phyloP scores from a whole-genome alignment of 2,113 vertebrate species.

The Gallinago undulata region DNA sequence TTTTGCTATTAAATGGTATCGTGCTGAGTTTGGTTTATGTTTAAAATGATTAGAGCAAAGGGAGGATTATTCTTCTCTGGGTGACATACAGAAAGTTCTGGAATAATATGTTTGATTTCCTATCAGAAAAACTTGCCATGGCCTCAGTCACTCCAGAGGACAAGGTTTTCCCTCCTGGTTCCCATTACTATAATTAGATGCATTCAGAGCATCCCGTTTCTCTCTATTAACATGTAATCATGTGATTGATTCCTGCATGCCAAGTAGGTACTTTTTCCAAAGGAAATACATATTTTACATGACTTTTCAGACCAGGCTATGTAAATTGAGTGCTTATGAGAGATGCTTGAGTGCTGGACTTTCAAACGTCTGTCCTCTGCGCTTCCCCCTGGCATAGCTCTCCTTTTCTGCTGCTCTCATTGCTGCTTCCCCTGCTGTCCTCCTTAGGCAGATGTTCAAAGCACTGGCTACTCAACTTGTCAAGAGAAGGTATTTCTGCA shows the following conservation, averaged over 20 bases:
- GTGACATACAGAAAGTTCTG: background rate
- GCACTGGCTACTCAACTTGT: background rate
- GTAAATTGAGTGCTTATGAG: background rate
- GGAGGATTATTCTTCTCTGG: background rate
- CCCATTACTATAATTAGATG: slow-evolving; percentile 27
- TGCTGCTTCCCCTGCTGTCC: background rate
- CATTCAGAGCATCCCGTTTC: slow-evolving; percentile 8
- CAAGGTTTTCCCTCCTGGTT: slow-evolving; percentile 18
- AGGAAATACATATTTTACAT: background rate
- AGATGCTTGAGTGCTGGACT: background rate
- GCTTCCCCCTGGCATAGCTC: background rate
- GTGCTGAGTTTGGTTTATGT: background rate
- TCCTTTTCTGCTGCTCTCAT: background rate
- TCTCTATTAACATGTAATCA: slow-evolving; percentile 15
- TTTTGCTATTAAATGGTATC: background rate
- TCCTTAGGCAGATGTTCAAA: background rate
- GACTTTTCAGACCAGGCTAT: background rate
- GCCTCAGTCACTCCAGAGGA: background rate
- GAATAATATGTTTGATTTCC: background rate
- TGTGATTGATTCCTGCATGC: background rate
- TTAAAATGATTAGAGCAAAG: background rate
- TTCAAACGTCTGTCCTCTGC: background rate
- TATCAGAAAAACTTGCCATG: background rate
- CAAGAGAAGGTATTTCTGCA: background rate
- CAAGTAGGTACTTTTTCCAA: background rate